Evolutionary conservation across 2,113 vertebrate genomes (phyloP).

Genomic region (Typhlomys cinereus): DNA sequence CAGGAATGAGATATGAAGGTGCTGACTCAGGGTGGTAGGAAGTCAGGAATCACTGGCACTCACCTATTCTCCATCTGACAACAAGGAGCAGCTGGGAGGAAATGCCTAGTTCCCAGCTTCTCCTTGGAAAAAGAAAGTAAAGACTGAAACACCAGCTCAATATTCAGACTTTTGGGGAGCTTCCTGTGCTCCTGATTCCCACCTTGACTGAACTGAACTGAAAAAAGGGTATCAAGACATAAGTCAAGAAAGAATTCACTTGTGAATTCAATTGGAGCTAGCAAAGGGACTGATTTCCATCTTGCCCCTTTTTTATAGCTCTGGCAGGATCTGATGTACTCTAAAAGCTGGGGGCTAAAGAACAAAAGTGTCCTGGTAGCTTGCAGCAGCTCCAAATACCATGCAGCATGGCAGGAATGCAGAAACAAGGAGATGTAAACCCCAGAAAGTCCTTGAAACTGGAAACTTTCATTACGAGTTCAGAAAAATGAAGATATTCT

Average conservation of each 20-base stretch:
- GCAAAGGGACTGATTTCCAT: neutral
- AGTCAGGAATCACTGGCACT: neutral
- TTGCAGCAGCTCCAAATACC: neutral
- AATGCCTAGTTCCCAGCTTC: neutral
- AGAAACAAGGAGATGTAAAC: neutral
- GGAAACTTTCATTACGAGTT: neutral
- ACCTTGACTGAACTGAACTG: too few species aligned
- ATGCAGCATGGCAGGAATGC: neutral
- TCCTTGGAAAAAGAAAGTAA: neutral
- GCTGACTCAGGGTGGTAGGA: neutral
- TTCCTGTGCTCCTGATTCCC: neutral
- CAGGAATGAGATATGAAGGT: neutral
- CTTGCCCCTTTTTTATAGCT: neutral
- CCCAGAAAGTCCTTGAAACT: neutral
- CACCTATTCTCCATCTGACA: neutral
- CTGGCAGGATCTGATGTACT: too few species aligned
- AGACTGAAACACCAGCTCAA: neutral
- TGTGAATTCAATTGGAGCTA: neutral
- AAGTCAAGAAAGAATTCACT: neutral
- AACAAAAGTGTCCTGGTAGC: neutral
- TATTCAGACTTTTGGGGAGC: neutral
- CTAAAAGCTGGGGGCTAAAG: neutral
- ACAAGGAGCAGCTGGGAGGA: neutral
- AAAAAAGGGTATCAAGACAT: neutral
- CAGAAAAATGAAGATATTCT: neutral